Conservation (phyloP, 2,113 vertebrate species). For the Pygoscelis adeliae region DNA sequence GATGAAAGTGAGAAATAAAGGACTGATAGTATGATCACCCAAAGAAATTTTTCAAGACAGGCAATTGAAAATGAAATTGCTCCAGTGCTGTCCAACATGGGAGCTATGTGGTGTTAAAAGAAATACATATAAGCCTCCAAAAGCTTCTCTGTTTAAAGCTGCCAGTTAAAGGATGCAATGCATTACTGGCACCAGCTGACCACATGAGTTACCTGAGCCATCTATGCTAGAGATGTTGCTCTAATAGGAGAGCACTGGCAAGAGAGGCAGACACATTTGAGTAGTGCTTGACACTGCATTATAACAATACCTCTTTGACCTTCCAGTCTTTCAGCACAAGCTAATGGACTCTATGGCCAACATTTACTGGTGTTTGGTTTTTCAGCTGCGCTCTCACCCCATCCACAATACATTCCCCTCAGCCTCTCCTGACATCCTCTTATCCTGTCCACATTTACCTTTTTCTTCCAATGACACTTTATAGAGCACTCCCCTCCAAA, state of each 20-base stretch:
- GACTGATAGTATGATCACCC: background rate
- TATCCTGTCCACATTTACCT: background rate
- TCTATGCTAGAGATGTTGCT: background rate
- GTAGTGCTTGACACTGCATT: background rate
- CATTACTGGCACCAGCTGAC: background rate
- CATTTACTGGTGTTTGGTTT: background rate
- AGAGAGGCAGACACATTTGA: background rate
- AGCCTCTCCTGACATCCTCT: background rate
- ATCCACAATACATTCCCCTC: background rate
- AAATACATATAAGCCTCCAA: background rate
- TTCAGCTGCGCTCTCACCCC: background rate
- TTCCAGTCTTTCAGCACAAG: background rate
- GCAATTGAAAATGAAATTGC: background rate
- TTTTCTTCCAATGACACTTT: background rate
- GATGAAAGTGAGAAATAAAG: background rate
- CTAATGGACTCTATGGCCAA: background rate
- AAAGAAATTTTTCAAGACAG: background rate
- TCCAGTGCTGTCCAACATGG: background rate
- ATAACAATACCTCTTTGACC: background rate
- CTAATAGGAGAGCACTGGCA: background rate
- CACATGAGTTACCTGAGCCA: background rate
- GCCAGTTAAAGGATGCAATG: background rate
- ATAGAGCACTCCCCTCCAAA: background rate
- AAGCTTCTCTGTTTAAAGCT: background rate
- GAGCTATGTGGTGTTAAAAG: background rate